phyloP scores from a whole-genome alignment of 2,113 vertebrate species.

The Poecilia latipinna region DNA sequence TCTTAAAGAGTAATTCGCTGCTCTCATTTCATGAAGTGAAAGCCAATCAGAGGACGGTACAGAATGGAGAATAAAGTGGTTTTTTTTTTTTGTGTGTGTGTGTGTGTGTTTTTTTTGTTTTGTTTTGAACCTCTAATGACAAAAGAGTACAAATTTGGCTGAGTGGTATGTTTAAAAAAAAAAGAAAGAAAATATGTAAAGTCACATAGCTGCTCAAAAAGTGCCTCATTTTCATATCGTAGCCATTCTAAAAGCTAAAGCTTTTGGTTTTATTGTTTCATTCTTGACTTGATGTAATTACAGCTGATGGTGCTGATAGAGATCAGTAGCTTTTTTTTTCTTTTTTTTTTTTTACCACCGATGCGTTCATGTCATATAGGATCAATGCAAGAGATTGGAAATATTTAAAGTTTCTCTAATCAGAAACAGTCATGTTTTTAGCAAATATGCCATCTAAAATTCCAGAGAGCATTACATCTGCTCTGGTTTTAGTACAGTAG shows the following conservation, averaged over 20 bases:
- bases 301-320: slow-evolving; percentile 23
- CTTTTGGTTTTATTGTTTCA: slow-evolving; percentile 26
- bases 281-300: slow-evolving; percentile 45
- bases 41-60: slow-evolving; percentile 64
- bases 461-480: background rate
- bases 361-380: slow-evolving; percentile 42
- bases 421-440: background rate
- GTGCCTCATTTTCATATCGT: slow-evolving; percentile 74
- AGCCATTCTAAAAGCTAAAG: slow-evolving; percentile 63
- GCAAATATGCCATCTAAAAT: background rate
- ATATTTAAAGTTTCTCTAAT: background rate
- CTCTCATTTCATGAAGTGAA: slow-evolving; percentile 64
- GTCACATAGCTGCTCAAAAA: slow-evolving; percentile 67
- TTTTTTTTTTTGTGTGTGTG: background rate
- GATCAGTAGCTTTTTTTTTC: slow-evolving; percentile 16
- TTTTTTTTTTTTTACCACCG: slow-evolving; percentile 21
- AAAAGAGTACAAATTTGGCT: slow-evolving; percentile 31
- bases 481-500: background rate
- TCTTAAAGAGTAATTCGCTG: slow-evolving; percentile 58
- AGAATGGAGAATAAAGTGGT: slow-evolving; percentile 11
- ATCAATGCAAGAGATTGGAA: background rate
- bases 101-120: background rate
- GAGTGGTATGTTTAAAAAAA: slow-evolving; percentile 35
- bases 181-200: slow-evolving; percentile 32
- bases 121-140: slow-evolving; percentile 24